Conservation (phyloP, 1,140 invertebrate species). For the Drosophila arizonae region DNA sequence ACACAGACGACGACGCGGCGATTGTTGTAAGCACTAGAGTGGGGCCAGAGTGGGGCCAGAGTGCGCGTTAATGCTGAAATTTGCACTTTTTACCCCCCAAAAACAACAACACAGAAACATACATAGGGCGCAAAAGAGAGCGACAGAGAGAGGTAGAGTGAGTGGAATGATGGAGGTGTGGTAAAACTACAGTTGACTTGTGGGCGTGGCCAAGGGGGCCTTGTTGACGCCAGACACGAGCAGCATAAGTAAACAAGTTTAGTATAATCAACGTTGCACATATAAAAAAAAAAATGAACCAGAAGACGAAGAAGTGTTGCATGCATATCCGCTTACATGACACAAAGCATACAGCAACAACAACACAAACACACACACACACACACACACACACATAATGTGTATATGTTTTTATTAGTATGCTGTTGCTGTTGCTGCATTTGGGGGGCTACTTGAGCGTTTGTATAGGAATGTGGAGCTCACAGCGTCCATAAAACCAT, state of each 20-base stretch:
- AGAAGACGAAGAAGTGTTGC: slow-evolving; percentile 54
- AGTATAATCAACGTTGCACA: slow-evolving; percentile 71
- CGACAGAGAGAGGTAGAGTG: not conserved
- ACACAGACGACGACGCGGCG: slow-evolving; percentile 43
- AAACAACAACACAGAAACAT: slow-evolving; percentile 6
- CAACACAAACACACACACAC: not conserved
- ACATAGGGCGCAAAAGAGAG: no score
- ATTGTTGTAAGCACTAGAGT: slow-evolving; percentile 19
- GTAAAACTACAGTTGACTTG: no score
- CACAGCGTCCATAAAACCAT: slow-evolving; percentile 69
- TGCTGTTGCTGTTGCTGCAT: slow-evolving; percentile 65
- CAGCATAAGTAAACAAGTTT: slow-evolving; percentile 77
- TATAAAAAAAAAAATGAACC: slow-evolving; percentile 14
- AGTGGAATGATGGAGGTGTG: not conserved
- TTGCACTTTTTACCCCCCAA: slow-evolving; percentile 55
- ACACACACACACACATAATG: slow-evolving; percentile 2
- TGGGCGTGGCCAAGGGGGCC: not conserved
- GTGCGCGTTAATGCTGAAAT: slow-evolving; percentile 69
- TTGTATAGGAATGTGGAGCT: slow-evolving; percentile 33
- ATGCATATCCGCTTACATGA: slow-evolving; percentile 74
- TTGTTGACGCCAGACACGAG: slow-evolving; percentile 35
- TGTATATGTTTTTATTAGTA: slow-evolving; percentile 77
- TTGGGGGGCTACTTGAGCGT: slow-evolving; percentile 40
- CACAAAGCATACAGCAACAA: slow-evolving; percentile 31
- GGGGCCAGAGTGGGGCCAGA: slow-evolving; percentile 22